Evolutionary conservation across 2,113 vertebrate genomes (phyloP).

Genomic region (Pomatorhinus ruficollis): DNA sequence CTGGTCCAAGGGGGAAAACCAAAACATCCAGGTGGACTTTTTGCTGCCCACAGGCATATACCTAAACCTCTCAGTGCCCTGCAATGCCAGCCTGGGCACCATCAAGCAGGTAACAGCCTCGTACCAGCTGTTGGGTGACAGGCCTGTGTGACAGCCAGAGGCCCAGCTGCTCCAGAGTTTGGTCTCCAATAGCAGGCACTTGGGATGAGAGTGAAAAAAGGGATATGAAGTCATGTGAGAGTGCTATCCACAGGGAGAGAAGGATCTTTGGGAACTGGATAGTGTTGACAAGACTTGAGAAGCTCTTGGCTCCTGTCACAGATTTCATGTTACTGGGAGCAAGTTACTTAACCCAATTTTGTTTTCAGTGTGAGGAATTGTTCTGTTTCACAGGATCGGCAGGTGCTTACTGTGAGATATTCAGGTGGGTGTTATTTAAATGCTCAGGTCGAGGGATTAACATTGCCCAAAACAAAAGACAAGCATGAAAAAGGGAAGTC

Average conservation of each 20-base stretch:
- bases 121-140: not conserved
- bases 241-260: not conserved
- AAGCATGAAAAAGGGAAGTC: not conserved
- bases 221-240: not conserved
- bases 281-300: not conserved
- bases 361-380: not conserved
- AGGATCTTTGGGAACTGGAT: not conserved
- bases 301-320: not conserved
- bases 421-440: not conserved
- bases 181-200: not conserved
- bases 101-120: conserved; percentile 87
- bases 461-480: not conserved
- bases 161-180: not conserved
- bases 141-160: not conserved
- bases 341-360: not conserved
- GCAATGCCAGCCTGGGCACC: conserved; percentile 86
- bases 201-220: not conserved
- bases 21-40: conserved; percentile 89
- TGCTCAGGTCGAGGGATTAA: not conserved
- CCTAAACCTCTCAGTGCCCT: conserved; percentile 87
- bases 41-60: conserved; percentile 95
- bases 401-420: not conserved
- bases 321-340: not conserved
- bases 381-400: not conserved
- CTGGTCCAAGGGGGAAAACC: conserved; percentile 89